A percentile compares a stretch with the other conserved stretches of the same genome.
Evolutionary conservation across 2,797 vertebrate species (phyloP).

Genomic region (Oreortyx pictus): DNA sequence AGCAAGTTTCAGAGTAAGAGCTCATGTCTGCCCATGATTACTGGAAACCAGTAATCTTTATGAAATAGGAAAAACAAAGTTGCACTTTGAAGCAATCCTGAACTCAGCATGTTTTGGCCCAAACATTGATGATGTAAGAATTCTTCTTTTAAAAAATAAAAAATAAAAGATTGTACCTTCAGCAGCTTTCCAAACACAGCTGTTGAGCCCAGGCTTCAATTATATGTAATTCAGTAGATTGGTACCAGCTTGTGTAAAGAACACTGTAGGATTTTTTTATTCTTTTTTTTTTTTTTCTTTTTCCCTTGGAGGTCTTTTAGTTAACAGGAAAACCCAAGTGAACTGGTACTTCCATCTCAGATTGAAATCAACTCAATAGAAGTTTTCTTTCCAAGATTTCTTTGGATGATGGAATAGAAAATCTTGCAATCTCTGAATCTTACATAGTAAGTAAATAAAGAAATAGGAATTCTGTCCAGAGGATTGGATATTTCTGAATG

Average conservation of each 20-base stretch:
- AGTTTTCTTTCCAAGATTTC: background rate
- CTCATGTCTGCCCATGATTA: background rate
- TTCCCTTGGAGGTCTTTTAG: background rate
- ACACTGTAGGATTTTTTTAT: background rate
- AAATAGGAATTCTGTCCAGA: background rate
- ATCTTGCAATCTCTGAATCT: background rate
- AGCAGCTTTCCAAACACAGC: constrained; percentile 6
- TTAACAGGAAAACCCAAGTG: background rate
- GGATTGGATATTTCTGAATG: background rate
- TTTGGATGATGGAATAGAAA: background rate
- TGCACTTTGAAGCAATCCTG: background rate
- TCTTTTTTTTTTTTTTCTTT: background rate
- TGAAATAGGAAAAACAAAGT: background rate
- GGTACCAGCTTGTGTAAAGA: background rate
- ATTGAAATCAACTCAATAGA: background rate
- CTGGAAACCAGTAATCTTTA: background rate
- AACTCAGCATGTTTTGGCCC: background rate
- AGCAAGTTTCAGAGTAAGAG: background rate
- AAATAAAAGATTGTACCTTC: background rate
- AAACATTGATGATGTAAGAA: background rate
- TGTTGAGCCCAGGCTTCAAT: background rate
- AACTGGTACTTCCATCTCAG: background rate
- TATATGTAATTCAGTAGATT: background rate
- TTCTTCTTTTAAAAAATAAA: background rate
- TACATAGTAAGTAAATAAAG: background rate